Percentiles rank a stretch among this genome's conserved stretches.
These are phyloP conservation scores for Melieria picta DNA, from an alignment of 2,888 invertebrate genomes.

Conservation along the genomic window DNA sequence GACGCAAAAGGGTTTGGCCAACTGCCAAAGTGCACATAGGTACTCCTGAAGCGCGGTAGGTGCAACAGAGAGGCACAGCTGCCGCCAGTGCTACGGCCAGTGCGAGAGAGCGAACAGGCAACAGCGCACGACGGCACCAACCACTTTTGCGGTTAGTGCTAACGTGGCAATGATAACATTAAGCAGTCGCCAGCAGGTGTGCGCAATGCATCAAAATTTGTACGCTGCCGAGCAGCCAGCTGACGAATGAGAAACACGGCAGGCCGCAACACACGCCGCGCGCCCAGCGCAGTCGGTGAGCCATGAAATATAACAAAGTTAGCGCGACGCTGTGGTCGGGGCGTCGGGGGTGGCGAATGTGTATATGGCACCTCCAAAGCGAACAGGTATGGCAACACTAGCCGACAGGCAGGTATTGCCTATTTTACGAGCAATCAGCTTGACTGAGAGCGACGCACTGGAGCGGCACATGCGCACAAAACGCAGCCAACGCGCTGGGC, in stretches of 20 bases:
- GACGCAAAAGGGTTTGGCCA: constrained; percentile 21
- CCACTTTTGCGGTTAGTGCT: constrained; percentile 31
- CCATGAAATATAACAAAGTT: constrained; percentile 7
- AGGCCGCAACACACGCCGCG: neutral
- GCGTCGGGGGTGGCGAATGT: neutral
- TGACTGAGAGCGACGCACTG: neutral
- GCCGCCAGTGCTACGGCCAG: neutral
- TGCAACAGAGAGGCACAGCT: constrained; percentile 17
- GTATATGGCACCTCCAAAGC: neutral
- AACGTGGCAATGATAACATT: constrained; percentile 24
- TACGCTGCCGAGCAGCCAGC: constrained; percentile 9
- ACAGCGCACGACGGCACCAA: constrained; percentile 22
- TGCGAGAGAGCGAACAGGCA: constrained; percentile 23
- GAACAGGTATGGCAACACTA: neutral
- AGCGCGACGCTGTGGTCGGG: neutral
- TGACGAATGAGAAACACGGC: constrained; percentile 38
- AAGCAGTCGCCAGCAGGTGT: constrained; percentile 40
- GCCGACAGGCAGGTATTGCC: neutral
- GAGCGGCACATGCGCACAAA: neutral
- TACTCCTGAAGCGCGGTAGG: constrained; percentile 14
- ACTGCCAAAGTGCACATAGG: neutral
- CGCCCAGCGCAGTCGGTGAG: too few species aligned
- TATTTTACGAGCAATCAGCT: constrained; percentile 4
- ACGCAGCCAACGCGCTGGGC: neutral
- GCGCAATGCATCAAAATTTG: constrained; percentile 43